Percentiles rank a stretch among this genome's conserved stretches.
Conservation (phyloP, 2,113 vertebrate genomes). For the Castor canadensis region DNA sequence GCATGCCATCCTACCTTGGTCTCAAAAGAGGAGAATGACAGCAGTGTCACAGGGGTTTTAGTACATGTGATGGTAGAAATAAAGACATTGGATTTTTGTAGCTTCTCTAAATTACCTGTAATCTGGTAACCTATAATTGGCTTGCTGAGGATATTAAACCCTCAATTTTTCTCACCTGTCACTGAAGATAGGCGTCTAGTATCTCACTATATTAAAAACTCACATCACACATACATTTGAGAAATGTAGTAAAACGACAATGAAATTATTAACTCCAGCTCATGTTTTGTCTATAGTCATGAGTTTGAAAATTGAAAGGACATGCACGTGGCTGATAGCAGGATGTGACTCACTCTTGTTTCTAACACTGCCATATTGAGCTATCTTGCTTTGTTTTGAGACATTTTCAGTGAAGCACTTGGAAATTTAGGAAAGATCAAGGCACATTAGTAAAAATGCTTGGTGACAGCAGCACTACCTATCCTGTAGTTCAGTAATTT, state of each 20-base stretch:
- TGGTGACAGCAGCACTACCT: background rate
- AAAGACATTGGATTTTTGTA: conserved; percentile 68
- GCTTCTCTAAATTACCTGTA: conserved; percentile 46
- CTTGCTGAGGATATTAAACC: conserved; percentile 8
- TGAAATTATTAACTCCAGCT: conserved; percentile 41
- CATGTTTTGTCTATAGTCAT: conserved; percentile 35
- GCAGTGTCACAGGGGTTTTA: conserved; percentile 8
- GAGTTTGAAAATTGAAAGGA: conserved; percentile 38
- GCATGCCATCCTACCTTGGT: conserved; percentile 38
- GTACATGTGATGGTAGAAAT: conserved; percentile 50
- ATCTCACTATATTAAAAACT: conserved; percentile 41
- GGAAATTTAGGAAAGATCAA: conserved; percentile 37
- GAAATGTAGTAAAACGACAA: conserved; percentile 40
- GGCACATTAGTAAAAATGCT: background rate
- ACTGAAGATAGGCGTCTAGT: background rate
- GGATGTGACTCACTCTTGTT: conserved; percentile 17
- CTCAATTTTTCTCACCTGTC: conserved; percentile 8
- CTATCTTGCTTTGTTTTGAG: conserved; percentile 42
- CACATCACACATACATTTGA: conserved; percentile 8
- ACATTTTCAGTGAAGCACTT: background rate
- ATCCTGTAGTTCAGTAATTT: background rate
- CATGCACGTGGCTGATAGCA: background rate
- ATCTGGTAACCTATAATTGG: conserved; percentile 56
- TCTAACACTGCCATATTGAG: background rate
- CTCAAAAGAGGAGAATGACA: conserved; percentile 59